A percentile compares a stretch with the other conserved stretches of the same genome.
phyloP scores from a whole-genome alignment of 2,888 invertebrate species.

The Ectemnius continuus region DNA sequence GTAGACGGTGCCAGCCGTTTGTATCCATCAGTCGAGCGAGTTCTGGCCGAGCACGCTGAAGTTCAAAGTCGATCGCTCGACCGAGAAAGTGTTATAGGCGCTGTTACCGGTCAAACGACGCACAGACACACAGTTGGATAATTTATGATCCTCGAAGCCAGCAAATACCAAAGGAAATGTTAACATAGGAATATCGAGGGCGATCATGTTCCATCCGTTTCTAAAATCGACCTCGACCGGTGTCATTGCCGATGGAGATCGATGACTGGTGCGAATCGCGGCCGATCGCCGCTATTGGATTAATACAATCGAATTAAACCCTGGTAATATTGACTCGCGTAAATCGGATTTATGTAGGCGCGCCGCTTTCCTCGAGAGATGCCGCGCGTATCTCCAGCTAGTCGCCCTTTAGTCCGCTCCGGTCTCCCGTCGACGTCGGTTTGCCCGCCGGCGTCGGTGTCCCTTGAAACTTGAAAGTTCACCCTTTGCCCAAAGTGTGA shows the following conservation, averaged over 20 bases:
- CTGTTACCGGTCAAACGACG: background rate
- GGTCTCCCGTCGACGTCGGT: too few species aligned
- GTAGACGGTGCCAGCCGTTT: too few species aligned
- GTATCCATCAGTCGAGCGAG: too few species aligned
- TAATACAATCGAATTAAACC: constrained; percentile 22
- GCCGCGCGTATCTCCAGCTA: too few species aligned
- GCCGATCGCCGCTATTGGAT: constrained; percentile 6
- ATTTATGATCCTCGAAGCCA: constrained; percentile 9
- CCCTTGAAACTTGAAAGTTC: too few species aligned
- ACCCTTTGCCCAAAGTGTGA: background rate
- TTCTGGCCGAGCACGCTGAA: constrained; percentile 24
- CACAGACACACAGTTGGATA: background rate
- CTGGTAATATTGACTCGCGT: constrained; percentile 10
- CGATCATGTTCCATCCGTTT: background rate
- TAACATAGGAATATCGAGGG: background rate
- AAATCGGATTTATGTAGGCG: constrained; percentile 4
- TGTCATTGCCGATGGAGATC: constrained; percentile 13
- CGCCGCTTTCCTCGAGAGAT: too few species aligned
- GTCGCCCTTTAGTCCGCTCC: too few species aligned
- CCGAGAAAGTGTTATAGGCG: constrained; percentile 15
- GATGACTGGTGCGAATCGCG: background rate
- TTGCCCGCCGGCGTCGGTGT: too few species aligned
- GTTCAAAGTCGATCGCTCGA: constrained; percentile 33
- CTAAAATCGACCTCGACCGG: background rate
- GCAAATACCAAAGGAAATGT: constrained; percentile 6